phyloP scores from a whole-genome alignment of 2,113 vertebrate genomes.

The Peromyscus maniculatus region DNA sequence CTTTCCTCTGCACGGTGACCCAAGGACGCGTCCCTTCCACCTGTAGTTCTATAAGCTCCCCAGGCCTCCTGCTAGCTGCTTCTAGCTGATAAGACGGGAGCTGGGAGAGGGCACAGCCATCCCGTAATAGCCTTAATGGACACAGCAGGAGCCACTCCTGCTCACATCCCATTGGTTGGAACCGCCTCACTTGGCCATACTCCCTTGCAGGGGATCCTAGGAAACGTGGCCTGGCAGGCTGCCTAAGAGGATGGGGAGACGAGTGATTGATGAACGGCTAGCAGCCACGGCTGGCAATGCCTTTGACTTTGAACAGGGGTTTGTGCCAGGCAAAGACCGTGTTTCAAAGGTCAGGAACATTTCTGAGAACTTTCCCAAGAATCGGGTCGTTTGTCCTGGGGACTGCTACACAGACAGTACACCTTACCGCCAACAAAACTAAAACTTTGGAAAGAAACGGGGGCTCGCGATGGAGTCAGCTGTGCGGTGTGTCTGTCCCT shows the following conservation, averaged over 20 bases:
- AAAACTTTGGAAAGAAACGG: neutral
- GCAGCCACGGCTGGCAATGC: neutral
- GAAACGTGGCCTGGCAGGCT: rapidly evolving
- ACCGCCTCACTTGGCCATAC: neutral
- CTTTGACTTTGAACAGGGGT: neutral
- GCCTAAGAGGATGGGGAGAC: neutral
- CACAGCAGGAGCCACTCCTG: rapidly evolving
- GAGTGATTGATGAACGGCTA: neutral
- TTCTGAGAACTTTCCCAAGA: neutral
- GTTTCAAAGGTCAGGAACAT: neutral
- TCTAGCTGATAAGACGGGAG: neutral
- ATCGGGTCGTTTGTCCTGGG: neutral
- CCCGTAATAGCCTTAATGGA: neutral
- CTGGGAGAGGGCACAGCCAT: rapidly evolving
- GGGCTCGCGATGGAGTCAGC: neutral
- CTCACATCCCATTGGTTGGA: neutral
- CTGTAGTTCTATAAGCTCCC: neutral
- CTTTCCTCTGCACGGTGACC: neutral
- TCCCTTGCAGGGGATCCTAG: neutral
- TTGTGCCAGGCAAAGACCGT: neutral
- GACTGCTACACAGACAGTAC: neutral
- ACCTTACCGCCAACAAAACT: neutral
- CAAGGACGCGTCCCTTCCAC: neutral
- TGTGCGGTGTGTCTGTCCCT: neutral
- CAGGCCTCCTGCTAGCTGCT: neutral